A percentile compares a stretch with the other conserved stretches of the same genome.
Evolutionary conservation across 2,888 invertebrate species (phyloP).

Genomic region (Hedychridium roseum): DNA sequence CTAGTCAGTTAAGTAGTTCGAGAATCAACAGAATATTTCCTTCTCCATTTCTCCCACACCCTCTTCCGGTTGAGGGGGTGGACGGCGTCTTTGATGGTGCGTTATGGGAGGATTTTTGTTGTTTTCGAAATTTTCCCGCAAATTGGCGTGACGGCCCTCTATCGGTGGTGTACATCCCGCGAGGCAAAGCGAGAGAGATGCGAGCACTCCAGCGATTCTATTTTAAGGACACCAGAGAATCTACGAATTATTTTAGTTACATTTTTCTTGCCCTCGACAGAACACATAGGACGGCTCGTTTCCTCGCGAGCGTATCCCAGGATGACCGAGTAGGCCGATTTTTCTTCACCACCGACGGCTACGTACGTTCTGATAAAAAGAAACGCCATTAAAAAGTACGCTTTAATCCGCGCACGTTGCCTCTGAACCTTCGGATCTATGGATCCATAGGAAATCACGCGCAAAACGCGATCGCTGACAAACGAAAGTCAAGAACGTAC

Average conservation of each 20-base stretch:
- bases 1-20: too few species aligned
- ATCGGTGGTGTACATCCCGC: conserved; percentile 10
- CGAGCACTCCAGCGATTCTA: conserved; percentile 39
- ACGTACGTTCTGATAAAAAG: conserved; percentile 11
- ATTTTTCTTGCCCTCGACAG: conserved; percentile 42
- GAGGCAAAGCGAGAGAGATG: conserved; percentile 17
- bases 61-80: too few species aligned
- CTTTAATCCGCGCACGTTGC: too few species aligned
- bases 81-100: too few species aligned
- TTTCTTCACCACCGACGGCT: conserved; percentile 12
- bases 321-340: conserved; percentile 44
- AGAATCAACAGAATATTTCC: too few species aligned
- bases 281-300: conserved; percentile 30
- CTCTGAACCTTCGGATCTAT: too few species aligned
- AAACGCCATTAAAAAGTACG: too few species aligned
- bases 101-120: too few species aligned
- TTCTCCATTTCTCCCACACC: too few species aligned
- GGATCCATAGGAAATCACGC: too few species aligned
- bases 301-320: conserved; percentile 29
- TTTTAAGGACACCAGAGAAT: conserved; percentile 34
- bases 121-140: neutral
- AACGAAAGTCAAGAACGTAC: too few species aligned
- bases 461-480: too few species aligned
- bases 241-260: conserved; percentile 46
- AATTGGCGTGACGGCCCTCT: neutral